These are phyloP conservation scores for Sigmodon hispidus DNA, from an alignment of 2,113 vertebrate species.

Conservation along the genomic window DNA sequence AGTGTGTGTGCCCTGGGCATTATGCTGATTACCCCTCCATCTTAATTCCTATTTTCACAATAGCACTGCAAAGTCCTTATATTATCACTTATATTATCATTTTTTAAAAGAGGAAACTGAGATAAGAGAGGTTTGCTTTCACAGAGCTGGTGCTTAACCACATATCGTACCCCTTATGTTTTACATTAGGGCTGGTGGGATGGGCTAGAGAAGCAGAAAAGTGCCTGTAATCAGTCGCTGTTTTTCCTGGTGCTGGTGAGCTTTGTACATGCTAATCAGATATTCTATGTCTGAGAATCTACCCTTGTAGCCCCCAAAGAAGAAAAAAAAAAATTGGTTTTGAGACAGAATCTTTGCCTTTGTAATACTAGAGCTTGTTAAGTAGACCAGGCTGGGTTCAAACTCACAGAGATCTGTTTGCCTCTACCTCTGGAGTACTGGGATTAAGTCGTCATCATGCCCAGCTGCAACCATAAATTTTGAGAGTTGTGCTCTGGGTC, in stretches of 20 bases:
- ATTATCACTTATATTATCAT: too few species aligned
- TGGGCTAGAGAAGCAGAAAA: background rate
- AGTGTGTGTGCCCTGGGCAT: background rate
- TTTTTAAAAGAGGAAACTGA: constrained; percentile 1
- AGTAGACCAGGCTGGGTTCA: background rate
- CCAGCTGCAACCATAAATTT: background rate
- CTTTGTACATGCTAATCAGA: background rate
- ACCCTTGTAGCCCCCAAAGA: too few species aligned
- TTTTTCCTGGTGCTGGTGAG: background rate
- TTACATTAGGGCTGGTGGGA: background rate
- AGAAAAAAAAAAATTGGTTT: background rate
- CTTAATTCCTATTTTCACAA: background rate
- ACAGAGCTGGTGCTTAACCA: background rate
- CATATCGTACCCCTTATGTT: background rate
- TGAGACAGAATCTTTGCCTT: background rate
- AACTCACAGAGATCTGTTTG: background rate
- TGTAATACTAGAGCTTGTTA: background rate
- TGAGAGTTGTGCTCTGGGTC: background rate
- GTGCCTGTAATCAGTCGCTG: background rate
- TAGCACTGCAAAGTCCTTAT: background rate
- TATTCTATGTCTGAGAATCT: background rate
- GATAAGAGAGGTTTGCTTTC: background rate
- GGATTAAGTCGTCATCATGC: background rate
- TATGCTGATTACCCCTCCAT: background rate
- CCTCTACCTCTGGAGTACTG: background rate